Evolutionary conservation across 53 echinoderm and acorn worm genomes (phyloP).

Genomic region (Luidia sarsii): DNA sequence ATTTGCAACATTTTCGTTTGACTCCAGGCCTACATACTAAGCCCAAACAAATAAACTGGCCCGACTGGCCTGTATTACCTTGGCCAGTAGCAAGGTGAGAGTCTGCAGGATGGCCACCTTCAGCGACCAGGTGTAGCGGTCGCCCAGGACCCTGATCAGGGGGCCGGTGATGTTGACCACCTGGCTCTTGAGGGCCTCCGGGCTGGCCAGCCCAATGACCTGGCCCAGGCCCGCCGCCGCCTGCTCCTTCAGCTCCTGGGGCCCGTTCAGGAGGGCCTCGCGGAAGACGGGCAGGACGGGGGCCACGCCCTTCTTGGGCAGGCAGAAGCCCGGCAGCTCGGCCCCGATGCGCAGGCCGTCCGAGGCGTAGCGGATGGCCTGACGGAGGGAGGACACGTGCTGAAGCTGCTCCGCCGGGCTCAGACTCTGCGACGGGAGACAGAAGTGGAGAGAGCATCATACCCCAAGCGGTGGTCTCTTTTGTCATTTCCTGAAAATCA

Average conservation of each 20-base stretch:
- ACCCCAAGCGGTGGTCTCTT: too few relatives aligned
- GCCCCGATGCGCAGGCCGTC: conserved; percentile 68
- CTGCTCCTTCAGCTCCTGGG: conserved; percentile 89
- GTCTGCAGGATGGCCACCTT: conserved; percentile 97
- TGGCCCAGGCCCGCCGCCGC: conserved; percentile 89
- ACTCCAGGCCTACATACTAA: too few relatives aligned
- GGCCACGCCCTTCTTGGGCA: conserved; percentile 77
- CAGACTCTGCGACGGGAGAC: conserved; percentile 58
- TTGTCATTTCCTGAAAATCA: too few relatives aligned
- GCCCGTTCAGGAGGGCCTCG: conserved; percentile 91
- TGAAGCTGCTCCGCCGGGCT: conserved; percentile 80
- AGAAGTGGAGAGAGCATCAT: too few relatives aligned
- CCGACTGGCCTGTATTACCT: too few relatives aligned
- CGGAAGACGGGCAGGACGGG: conserved; percentile 93
- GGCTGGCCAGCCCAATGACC: conserved; percentile 88
- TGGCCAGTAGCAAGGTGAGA: conserved; percentile 77
- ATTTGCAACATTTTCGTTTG: too few relatives aligned
- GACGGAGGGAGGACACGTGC: conserved; percentile 79
- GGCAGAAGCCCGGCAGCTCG: conserved; percentile 94
- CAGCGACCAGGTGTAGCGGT: conserved; percentile 92
- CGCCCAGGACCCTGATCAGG: conserved; percentile 92
- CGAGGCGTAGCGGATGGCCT: conserved; percentile 79
- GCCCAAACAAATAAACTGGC: too few relatives aligned
- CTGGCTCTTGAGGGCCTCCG: conserved; percentile 84
- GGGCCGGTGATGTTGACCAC: conserved; percentile 98